A percentile compares a stretch with the other conserved stretches of the same genome.
Evolutionary conservation across 2,797 vertebrate species (phyloP).

Genomic region (Oreochromis grahami): DNA sequence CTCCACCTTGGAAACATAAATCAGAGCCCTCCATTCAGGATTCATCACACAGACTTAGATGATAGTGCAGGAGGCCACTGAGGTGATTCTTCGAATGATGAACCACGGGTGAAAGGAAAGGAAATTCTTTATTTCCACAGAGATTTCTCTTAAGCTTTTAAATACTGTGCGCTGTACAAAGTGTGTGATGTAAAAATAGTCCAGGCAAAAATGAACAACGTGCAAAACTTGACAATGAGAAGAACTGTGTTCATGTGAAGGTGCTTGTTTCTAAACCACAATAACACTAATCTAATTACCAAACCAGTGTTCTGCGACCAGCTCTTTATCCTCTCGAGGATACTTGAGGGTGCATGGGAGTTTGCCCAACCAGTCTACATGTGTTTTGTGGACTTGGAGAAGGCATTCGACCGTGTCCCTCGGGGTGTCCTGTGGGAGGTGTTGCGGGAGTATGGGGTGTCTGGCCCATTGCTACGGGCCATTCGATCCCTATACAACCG

Average conservation of each 20-base stretch:
- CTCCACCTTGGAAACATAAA: slow-evolving; percentile 40
- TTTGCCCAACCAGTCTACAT: too few species aligned
- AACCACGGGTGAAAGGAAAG: background rate
- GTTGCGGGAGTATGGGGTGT: too few species aligned
- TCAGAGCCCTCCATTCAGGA: slow-evolving; percentile 26
- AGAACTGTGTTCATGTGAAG: background rate
- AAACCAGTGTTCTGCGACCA: too few species aligned
- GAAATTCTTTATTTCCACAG: background rate
- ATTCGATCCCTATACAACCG: too few species aligned
- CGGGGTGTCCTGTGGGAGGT: too few species aligned
- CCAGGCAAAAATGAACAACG: background rate
- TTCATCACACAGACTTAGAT: slow-evolving; percentile 52
- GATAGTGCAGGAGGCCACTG: slow-evolving; percentile 13
- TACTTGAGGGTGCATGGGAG: too few species aligned
- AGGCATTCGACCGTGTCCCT: too few species aligned
- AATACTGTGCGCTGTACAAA: background rate
- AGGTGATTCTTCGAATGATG: slow-evolving; percentile 15
- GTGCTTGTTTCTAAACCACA: background rate
- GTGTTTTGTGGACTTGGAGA: too few species aligned
- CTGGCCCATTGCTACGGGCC: too few species aligned
- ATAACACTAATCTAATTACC: background rate
- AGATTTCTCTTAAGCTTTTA: background rate
- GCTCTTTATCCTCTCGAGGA: too few species aligned
- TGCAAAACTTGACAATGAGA: background rate
- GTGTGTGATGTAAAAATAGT: background rate